Evolutionary conservation across 2,113 vertebrate genomes (phyloP).

Genomic region (Hypanus sabinus): DNA sequence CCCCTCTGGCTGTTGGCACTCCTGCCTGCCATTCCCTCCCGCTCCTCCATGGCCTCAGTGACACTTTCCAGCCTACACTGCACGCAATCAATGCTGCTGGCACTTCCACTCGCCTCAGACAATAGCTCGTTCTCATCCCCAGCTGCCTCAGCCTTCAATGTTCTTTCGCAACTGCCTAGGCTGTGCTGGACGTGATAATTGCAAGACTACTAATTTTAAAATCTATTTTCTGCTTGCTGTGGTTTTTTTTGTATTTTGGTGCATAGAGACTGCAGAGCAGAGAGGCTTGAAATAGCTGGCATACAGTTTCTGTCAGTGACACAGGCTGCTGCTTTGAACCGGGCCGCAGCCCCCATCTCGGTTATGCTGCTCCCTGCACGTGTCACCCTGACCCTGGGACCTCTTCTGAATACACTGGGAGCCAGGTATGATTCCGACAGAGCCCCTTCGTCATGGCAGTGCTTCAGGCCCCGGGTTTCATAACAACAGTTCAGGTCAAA

Average conservation of each 20-base stretch:
- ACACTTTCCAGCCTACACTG: neutral
- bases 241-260: neutral
- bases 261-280: neutral
- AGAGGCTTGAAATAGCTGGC: neutral
- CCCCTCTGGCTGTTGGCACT: neutral
- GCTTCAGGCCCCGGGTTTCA: too few species aligned
- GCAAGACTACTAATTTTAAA: conserved; percentile 19
- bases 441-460: neutral
- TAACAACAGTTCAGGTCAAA: neutral
- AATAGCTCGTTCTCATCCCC: neutral
- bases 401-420: neutral
- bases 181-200: conserved; percentile 12
- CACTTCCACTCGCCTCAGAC: neutral
- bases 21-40: neutral
- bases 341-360: neutral
- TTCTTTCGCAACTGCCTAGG: neutral
- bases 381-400: neutral
- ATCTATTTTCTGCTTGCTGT: conserved; percentile 9
- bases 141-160: neutral
- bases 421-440: neutral
- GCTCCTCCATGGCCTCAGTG: neutral
- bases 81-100: neutral
- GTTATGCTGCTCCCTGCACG: neutral
- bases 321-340: neutral
- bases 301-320: neutral